Percentiles rank a stretch among this genome's conserved stretches.
Evolutionary conservation across 2,113 vertebrate species (phyloP).

Genomic region (Paracanthobrama guichenoti): DNA sequence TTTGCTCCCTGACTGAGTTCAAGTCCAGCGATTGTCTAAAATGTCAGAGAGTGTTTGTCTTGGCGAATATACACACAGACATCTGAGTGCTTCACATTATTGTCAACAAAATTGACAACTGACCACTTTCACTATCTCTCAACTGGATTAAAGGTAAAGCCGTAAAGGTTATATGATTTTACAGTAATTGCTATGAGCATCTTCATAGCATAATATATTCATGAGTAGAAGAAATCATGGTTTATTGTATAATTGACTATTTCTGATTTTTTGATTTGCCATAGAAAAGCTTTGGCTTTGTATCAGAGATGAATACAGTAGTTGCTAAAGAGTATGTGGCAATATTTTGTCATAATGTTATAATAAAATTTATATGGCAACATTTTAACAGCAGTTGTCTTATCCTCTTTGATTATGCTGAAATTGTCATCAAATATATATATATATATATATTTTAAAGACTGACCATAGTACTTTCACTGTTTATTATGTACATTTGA

Average conservation of each 20-base stretch:
- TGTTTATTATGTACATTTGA: neutral
- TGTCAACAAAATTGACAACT: conserved; percentile 13
- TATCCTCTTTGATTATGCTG: neutral
- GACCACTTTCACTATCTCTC: conserved; percentile 24
- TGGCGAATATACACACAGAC: conserved; percentile 3
- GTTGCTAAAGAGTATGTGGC: conserved; percentile 53
- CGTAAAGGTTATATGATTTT: conserved; percentile 43
- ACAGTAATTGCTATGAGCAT: conserved; percentile 30
- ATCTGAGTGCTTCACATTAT: conserved; percentile 31
- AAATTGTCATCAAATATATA: neutral
- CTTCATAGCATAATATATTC: conserved; percentile 41
- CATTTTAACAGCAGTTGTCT: conserved; percentile 50
- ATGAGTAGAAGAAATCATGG: conserved; percentile 42
- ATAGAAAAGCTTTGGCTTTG: conserved; percentile 47
- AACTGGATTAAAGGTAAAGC: conserved; percentile 17
- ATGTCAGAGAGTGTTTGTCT: neutral
- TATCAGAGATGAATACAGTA: conserved; percentile 40
- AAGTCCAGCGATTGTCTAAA: conserved; percentile 29
- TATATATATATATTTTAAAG: too few relatives aligned
- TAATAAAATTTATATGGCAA: conserved; percentile 68
- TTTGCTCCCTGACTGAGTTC: conserved; percentile 34
- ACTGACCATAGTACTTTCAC: neutral
- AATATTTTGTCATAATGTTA: conserved; percentile 64
- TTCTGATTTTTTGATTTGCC: conserved; percentile 41
- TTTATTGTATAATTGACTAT: conserved; percentile 43